Percentiles rank a stretch among this genome's conserved stretches.
Conservation (phyloP, 2,888 invertebrate species). For the Pterobdella sp. region DNA sequence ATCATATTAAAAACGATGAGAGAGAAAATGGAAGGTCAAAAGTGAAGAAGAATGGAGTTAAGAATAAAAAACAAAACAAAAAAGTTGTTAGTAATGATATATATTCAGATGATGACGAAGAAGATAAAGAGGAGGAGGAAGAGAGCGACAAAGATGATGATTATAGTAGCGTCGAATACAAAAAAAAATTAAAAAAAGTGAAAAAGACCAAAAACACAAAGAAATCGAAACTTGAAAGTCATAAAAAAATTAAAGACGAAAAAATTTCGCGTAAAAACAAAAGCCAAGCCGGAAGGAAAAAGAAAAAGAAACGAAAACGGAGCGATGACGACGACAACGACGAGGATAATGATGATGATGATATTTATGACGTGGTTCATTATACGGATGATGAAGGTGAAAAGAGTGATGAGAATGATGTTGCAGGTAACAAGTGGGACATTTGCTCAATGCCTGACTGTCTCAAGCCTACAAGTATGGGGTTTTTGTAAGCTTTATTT, state of each 20-base stretch:
- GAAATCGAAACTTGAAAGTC: no score
- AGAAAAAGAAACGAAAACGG: background rate
- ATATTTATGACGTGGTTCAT: conserved; percentile 10
- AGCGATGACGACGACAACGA: background rate
- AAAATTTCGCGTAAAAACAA: no score
- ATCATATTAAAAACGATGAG: background rate
- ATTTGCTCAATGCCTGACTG: conserved; percentile 6
- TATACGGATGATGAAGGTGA: background rate
- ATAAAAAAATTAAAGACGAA: no score
- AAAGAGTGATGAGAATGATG: background rate
- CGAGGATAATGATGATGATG: background rate
- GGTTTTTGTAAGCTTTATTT: no score
- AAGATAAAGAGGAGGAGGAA: conserved; percentile 18
- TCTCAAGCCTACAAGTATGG: conserved; percentile 19
- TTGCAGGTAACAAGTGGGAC: conserved; percentile 3
- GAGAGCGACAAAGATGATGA: background rate
- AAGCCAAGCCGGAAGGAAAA: background rate
- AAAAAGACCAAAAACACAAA: background rate
- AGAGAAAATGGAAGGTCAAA: background rate
- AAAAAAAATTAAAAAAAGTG: no score
- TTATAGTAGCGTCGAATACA: background rate
- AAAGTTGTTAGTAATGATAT: background rate
- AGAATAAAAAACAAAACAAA: background rate
- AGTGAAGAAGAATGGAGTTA: background rate
- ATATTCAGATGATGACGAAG: background rate